phyloP scores from a whole-genome alignment of 2,888 invertebrate species.

The Troides aeacus region DNA sequence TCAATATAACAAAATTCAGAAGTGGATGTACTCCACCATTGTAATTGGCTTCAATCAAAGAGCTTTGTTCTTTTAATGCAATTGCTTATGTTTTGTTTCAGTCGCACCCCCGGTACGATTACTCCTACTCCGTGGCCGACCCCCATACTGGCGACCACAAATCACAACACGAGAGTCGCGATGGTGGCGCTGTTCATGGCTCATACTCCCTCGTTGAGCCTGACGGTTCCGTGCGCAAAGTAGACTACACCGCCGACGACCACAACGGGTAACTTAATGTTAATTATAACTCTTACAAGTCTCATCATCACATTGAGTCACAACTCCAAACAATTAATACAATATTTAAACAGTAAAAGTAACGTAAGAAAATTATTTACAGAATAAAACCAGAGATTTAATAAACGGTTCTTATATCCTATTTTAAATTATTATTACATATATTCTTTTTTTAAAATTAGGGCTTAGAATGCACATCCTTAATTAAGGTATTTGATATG shows the following conservation, averaged over 20 bases:
- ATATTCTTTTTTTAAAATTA: too few relatives aligned
- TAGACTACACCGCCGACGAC: slow-evolving; percentile 82
- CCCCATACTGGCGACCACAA: slow-evolving; percentile 83
- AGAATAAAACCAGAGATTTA: too few relatives aligned
- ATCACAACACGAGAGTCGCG: slow-evolving; percentile 80
- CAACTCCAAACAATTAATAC: background rate
- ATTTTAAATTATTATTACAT: too few relatives aligned
- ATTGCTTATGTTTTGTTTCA: slow-evolving; percentile 38
- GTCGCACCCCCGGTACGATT: slow-evolving; percentile 82
- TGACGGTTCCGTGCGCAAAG: slow-evolving; percentile 82
- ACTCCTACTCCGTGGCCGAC: slow-evolving; percentile 81
- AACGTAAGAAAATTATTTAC: too few relatives aligned
- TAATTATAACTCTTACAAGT: background rate
- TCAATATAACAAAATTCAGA: too few relatives aligned
- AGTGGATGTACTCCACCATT: background rate
- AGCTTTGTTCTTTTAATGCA: too few relatives aligned
- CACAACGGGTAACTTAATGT: slow-evolving; percentile 74
- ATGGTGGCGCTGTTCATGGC: slow-evolving; percentile 83
- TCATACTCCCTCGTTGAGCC: slow-evolving; percentile 83
- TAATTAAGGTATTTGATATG: background rate
- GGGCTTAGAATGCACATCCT: too few relatives aligned
- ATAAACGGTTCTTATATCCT: too few relatives aligned
- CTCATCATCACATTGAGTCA: background rate
- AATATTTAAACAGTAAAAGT: too few relatives aligned
- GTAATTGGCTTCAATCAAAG: background rate